A percentile compares a stretch with the other conserved stretches of the same genome.
phyloP scores from a whole-genome alignment of 1,140 invertebrate species.

The Caenorhabditis tropicalis region DNA sequence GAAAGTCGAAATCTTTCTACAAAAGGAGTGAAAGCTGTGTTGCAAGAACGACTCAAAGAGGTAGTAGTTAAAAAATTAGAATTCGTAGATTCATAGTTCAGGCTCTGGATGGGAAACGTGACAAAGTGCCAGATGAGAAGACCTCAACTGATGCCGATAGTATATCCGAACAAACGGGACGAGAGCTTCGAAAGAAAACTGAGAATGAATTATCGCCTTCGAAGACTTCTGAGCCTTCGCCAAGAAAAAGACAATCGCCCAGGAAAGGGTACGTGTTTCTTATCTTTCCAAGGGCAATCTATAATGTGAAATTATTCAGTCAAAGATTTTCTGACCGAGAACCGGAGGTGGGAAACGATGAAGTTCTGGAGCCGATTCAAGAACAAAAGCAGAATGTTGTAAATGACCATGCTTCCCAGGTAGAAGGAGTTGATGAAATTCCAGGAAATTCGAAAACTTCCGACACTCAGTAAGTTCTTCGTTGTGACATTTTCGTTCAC shows the following conservation, averaged over 20 bases:
- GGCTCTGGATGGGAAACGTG: background rate
- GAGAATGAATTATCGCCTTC: background rate
- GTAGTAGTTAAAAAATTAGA: slow-evolving; percentile 56
- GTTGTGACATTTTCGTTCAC: no score
- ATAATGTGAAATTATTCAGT: background rate
- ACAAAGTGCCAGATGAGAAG: no score
- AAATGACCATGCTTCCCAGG: no score
- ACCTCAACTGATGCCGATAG: no score
- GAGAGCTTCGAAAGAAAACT: background rate
- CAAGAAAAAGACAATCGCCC: background rate
- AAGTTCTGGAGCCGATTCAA: no score
- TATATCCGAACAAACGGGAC: background rate
- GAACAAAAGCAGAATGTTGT: no score
- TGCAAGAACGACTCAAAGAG: slow-evolving; percentile 72
- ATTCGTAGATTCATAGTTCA: background rate
- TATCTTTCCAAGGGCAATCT: no score
- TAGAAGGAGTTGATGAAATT: no score
- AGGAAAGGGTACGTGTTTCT: background rate
- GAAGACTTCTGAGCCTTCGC: background rate
- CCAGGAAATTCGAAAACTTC: no score
- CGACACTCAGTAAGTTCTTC: no score
- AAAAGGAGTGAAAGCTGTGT: slow-evolving; percentile 72
- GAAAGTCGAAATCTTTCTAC: slow-evolving; percentile 73
- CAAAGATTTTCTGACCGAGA: no score
- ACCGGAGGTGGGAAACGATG: no score